These are phyloP conservation scores for Lasioglossum calceatum DNA, from an alignment of 2,888 invertebrate genomes.

Conservation along the genomic window DNA sequence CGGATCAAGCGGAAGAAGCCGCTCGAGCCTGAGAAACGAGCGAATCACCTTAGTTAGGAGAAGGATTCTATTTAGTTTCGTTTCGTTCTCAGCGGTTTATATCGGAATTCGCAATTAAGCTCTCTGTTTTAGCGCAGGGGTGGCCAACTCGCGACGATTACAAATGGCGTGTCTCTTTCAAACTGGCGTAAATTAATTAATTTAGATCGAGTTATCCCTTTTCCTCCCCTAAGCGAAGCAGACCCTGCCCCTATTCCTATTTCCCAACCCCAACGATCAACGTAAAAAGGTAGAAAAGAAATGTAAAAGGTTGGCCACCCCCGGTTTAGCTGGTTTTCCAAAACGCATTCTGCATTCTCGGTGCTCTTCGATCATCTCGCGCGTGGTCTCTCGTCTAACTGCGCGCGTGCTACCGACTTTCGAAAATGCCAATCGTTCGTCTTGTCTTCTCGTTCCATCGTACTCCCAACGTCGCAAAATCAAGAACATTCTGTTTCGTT, in stretches of 20 bases:
- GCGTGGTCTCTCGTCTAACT: constrained; percentile 49
- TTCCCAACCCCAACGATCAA: too few relatives aligned
- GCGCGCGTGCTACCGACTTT: constrained; percentile 22
- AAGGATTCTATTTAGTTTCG: constrained; percentile 40
- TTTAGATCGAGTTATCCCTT: too few relatives aligned
- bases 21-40: constrained; percentile 57
- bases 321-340: constrained; percentile 39
- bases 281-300: too few relatives aligned
- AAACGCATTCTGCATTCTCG: constrained; percentile 40
- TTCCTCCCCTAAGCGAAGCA: too few relatives aligned
- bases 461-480: not conserved
- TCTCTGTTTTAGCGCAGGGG: constrained; percentile 34
- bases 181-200: too few relatives aligned
- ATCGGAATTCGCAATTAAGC: constrained; percentile 67
- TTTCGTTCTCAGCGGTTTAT: constrained; percentile 49
- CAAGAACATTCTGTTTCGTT: not conserved
- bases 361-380: constrained; percentile 34
- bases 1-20: constrained; percentile 49
- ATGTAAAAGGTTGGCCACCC: too few relatives aligned
- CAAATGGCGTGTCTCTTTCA: too few relatives aligned
- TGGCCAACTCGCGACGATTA: too few relatives aligned
- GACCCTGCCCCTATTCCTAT: too few relatives aligned
- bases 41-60: constrained; percentile 28
- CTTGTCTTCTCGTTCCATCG: not conserved
- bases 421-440: not conserved